Evolutionary conservation across 2,797 vertebrate genomes (phyloP).

Genomic region (Karalla daura): DNA sequence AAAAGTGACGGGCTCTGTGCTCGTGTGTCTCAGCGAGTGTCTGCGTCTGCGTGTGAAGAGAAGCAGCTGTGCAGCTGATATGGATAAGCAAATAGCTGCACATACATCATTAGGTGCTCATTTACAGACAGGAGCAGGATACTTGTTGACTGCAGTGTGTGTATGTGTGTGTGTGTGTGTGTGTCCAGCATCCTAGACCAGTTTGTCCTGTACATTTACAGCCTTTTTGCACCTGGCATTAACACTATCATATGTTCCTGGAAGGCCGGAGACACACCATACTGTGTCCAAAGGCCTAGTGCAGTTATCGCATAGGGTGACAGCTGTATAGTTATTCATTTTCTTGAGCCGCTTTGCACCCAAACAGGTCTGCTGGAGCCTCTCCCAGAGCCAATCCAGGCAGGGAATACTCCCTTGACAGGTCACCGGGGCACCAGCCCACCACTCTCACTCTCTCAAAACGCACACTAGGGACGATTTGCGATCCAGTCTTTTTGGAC

Average conservation of each 20-base stretch:
- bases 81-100: constrained; percentile 71
- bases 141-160: not conserved
- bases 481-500: too few species aligned
- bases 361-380: too few species aligned
- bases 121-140: constrained; percentile 53
- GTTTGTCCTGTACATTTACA: constrained; percentile 35
- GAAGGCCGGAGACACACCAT: too few species aligned
- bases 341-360: too few species aligned
- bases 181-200: constrained; percentile 6
- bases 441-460: too few species aligned
- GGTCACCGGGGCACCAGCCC: too few species aligned
- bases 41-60: constrained; percentile 59
- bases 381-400: too few species aligned
- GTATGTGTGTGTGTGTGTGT: not conserved
- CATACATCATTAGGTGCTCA: constrained; percentile 75
- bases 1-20: not conserved
- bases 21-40: constrained; percentile 1
- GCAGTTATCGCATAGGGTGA: too few species aligned
- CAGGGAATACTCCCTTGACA: too few species aligned
- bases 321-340: too few species aligned
- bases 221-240: constrained; percentile 4
- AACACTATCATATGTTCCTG: not conserved
- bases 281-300: too few species aligned
- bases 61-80: constrained; percentile 68
- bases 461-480: too few species aligned